Conservation (phyloP, 2,888 invertebrate species). For the Clistopyga incitator region DNA sequence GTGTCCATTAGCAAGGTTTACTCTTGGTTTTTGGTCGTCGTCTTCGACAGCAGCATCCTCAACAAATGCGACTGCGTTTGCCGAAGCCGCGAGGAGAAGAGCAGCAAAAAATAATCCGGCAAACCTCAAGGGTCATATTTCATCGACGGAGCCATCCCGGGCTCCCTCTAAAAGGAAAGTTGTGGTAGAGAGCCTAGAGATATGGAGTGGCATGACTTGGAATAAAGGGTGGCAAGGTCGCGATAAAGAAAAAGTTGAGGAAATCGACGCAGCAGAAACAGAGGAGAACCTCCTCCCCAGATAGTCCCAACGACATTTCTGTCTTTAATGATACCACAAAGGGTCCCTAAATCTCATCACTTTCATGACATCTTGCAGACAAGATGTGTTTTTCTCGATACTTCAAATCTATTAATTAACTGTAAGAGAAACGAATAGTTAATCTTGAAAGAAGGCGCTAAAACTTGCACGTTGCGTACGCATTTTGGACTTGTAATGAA, state of each 20-base stretch:
- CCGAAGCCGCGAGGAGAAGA: not conserved
- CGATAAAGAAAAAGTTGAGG: not conserved
- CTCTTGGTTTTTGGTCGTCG: slow-evolving; percentile 27
- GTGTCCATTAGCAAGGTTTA: slow-evolving; percentile 57
- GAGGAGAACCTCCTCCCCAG: not conserved
- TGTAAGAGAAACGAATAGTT: not conserved
- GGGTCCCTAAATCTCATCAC: not conserved
- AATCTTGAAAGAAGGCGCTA: not conserved
- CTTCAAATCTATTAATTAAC: not conserved
- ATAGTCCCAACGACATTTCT: not conserved
- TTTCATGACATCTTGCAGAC: not conserved
- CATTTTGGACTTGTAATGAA: too few species aligned
- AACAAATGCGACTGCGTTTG: slow-evolving; percentile 11
- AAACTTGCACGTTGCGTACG: not conserved
- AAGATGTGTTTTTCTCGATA: not conserved
- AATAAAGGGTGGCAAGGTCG: slow-evolving; percentile 45
- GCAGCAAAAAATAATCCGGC: slow-evolving; percentile 51
- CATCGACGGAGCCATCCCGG: slow-evolving; percentile 16
- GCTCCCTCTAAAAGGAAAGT: slow-evolving; percentile 27
- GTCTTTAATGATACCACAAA: not conserved
- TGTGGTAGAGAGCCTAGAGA: not conserved
- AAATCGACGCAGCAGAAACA: slow-evolving; percentile 6
- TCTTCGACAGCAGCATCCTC: slow-evolving; percentile 1
- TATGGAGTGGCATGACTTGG: slow-evolving; percentile 9
- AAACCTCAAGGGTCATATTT: slow-evolving; percentile 56